phyloP scores from a whole-genome alignment of 2,113 vertebrate species.

The Melanerpes aurifrons region DNA sequence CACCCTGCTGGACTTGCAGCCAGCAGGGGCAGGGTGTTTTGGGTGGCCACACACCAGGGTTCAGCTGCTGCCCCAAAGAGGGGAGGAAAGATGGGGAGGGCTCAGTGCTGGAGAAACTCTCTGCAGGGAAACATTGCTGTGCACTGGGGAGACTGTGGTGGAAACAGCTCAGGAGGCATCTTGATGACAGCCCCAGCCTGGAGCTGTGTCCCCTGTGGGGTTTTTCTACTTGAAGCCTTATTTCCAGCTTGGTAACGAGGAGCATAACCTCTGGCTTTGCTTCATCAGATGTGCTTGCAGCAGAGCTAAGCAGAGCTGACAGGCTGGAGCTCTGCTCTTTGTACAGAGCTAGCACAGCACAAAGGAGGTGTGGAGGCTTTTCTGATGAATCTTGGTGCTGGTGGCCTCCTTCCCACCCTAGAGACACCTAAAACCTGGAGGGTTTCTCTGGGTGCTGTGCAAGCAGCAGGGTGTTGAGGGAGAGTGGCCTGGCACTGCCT shows the following conservation, averaged over 20 bases:
- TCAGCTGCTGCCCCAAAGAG: neutral
- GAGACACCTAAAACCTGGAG: neutral
- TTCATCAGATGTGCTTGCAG: neutral
- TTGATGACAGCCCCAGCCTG: neutral
- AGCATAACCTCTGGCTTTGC: neutral
- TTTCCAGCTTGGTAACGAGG: neutral
- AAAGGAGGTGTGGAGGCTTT: neutral
- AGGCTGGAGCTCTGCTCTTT: neutral
- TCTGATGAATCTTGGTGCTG: neutral
- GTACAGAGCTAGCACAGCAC: accelerated
- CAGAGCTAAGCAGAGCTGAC: neutral
- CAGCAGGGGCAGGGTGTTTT: neutral
- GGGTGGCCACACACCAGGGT: neutral
- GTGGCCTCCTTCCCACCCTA: neutral
- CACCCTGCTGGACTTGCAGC: accelerated
- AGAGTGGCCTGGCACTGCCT: neutral
- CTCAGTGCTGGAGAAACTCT: neutral
- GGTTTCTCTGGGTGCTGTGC: neutral
- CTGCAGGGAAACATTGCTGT: accelerated
- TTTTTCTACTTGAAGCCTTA: neutral
- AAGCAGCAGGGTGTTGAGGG: neutral
- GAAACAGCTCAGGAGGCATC: neutral
- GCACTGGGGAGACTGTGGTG: neutral
- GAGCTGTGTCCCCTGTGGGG: neutral
- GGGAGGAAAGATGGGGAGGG: neutral